Evolutionary conservation across 1,140 invertebrate species (phyloP), one percentile per base, ranked within the genome.

Genomic region (Druon quercuslanigerum): DNA sequence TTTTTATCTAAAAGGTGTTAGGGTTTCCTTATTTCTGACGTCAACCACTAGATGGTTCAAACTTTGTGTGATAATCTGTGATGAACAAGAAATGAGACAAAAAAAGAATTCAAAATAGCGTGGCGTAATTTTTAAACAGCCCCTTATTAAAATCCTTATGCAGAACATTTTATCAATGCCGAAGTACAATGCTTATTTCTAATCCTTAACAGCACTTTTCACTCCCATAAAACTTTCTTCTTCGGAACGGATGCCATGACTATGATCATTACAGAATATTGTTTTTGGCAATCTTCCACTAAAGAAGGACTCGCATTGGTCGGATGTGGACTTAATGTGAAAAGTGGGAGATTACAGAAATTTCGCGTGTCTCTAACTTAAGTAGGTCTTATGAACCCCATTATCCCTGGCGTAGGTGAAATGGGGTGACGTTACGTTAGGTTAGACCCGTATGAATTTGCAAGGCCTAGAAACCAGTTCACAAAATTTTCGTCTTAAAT

Each of bases 381-480:
- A n/a, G 60, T 46, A 40, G 60, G 60, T 33, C 25, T 40, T 66
- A 66, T n/a, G 57, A 66, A 14, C 14, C 60, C 60, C 60, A 66
- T 66, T 66, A 66, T 33, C 3, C 25, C 33, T 16, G 16, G 33
- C 20, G 17, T 46, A 46, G 40, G 40, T 46, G 40, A 0, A 20
- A 56, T 20, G 20, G 20, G 17, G 54, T 20, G 40, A 66, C 25
- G 25, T 66, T 66, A 66, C 25, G 16, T 66, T 46, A 46, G 5
- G 14, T 40, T 40, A 46, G 33, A 33, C 3, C 20, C 51, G 71
- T 76, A 74, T 70, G 78, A 78, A 79, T 81, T 74, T 75, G 77
- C 70, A 50, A 52, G 52, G 40, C 60, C 71, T 77, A 66, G 16
- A 20, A 19, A 17, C 17, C n/a, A 17, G 19, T 56, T 56, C 70